Base-by-base conservation (phyloP, 2,797 vertebrate species). In the Cichlasoma orientale region DNA sequence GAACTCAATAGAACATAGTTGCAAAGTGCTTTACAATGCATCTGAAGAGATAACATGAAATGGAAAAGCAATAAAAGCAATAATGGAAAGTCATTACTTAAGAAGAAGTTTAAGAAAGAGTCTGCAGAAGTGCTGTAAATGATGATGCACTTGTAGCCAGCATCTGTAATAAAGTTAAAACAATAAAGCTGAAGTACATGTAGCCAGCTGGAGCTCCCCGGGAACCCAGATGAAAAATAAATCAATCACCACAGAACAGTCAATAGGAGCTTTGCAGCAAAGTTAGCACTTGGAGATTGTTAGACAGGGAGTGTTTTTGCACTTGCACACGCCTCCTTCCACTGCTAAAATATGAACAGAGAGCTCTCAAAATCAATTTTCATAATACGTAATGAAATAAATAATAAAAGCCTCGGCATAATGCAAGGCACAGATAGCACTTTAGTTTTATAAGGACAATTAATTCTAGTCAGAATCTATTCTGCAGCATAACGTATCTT, bases 31-130 rank as follows among this genome's bases (percentile, higher is more conserved):
- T 84, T 33, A 53, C 6, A 25, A 50, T 8, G 50, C 56, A 82
- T 83, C 83, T 54, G 23, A 82, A 72, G n/a, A 36, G 23, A 73
- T 56, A 14, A 50, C 56, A 72, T 56, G 4, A 53, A 75, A 58
- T 52, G 9, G 69, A 56, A 59, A 74, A 66, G 70, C 41, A 85
- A 86, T 73, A 79, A 79, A 80, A 76, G 54, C 74, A 58, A 63
- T 79, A 76, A 80, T 19, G 38, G 66, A 58, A 70, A 58, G 66
- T 77, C 31, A 74, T 74, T 79, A 57, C 44, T 75, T 72, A 19
- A 76, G 71, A 76, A 29, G 14, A 54, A 47, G 36, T 56, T 55
- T 72, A 44, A 18, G 59, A 41, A 63, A 38, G 4, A 18, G 13
- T 63, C n/a, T 54, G 36, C 21, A 63, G 9, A 55, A 50, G 41